Conservation (phyloP, 2,797 vertebrate species). For the Rallus crepitans region DNA sequence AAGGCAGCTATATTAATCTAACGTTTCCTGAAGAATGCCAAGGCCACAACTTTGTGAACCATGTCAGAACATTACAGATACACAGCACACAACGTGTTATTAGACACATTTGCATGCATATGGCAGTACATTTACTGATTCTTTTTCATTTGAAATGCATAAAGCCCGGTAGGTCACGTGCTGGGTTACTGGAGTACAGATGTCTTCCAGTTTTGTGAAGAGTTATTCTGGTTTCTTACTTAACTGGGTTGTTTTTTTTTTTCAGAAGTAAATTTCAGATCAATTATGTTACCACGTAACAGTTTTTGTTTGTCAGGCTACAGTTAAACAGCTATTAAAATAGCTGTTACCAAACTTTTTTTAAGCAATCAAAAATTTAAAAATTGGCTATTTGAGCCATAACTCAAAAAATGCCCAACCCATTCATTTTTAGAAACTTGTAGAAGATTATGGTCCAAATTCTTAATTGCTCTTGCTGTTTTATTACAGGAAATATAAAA, state of each 20-base stretch:
- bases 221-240: constrained; percentile 18
- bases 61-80: constrained; percentile 37
- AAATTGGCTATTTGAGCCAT: background rate
- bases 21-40: constrained; percentile 66
- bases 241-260: background rate
- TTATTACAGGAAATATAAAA: constrained; percentile 74
- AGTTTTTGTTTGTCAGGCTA: background rate
- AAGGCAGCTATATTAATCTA: constrained; percentile 54
- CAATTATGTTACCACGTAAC: background rate
- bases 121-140: background rate
- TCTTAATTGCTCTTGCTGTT: constrained; percentile 72
- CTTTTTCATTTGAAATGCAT: background rate
- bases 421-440: constrained; percentile 45
- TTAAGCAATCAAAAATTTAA: background rate
- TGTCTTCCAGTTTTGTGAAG: background rate
- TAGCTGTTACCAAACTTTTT: background rate
- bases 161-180: background rate
- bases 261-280: background rate
- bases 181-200: background rate
- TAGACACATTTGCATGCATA: background rate
- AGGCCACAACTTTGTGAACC: constrained; percentile 52
- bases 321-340: constrained; percentile 2
- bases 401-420: constrained; percentile 13
- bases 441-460: constrained; percentile 57
- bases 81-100: background rate